Conservation (phyloP, 2,113 vertebrate genomes). For the Eptesicus fuscus region DNA sequence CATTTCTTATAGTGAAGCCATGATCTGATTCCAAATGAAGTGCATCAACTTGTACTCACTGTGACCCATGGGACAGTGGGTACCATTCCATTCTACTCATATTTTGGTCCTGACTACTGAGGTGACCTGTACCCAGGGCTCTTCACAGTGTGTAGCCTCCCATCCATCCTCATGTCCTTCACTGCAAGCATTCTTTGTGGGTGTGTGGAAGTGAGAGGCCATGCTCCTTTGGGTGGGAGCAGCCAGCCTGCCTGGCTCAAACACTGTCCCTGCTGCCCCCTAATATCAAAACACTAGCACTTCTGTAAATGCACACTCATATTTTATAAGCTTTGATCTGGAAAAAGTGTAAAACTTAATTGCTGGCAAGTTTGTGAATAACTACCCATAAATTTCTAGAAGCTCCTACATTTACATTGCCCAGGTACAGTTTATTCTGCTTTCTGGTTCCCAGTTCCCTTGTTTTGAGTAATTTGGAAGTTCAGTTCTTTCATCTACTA, state of each 20-base stretch:
- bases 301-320: not conserved
- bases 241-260: no score
- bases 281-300: not conserved
- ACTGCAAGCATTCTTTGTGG: rapidly evolving
- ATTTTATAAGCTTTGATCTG: not conserved
- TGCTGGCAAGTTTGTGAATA: no score
- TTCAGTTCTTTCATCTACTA: not conserved
- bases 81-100: rapidly evolving
- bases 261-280: not conserved
- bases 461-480: not conserved
- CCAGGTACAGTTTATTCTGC: rapidly evolving
- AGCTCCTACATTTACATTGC: no score
- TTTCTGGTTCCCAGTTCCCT: not conserved
- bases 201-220: not conserved
- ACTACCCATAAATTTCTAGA: rapidly evolving
- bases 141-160: rapidly evolving
- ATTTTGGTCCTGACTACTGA: rapidly evolving
- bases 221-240: rapidly evolving
- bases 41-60: rapidly evolving
- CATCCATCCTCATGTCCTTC: rapidly evolving
- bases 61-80: rapidly evolving
- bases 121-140: not conserved
- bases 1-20: rapidly evolving
- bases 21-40: rapidly evolving
- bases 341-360: not conserved